Evolutionary conservation across 2,888 invertebrate genomes (phyloP).

Genomic region (Drosophila anomelani): DNA sequence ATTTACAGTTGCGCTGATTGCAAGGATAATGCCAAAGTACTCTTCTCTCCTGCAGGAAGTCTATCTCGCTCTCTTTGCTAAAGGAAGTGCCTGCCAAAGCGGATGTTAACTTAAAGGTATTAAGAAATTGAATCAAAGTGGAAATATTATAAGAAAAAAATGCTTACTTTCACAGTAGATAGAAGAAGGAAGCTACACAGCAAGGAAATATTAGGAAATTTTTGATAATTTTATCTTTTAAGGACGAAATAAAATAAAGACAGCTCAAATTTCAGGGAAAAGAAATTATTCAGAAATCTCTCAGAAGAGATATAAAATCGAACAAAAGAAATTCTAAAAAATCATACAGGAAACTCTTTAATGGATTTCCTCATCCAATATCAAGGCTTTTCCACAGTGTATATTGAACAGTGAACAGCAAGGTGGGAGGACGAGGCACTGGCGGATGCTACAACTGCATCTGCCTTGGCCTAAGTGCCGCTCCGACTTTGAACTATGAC

Average conservation of each 20-base stretch:
- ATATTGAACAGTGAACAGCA: background rate
- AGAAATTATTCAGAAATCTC: background rate
- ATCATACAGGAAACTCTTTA: background rate
- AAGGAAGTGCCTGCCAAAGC: slow-evolving; percentile 58
- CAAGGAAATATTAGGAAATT: background rate
- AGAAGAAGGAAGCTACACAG: slow-evolving; percentile 3
- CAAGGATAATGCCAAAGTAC: slow-evolving; percentile 69
- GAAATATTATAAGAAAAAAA: slow-evolving; percentile 61
- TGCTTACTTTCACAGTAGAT: slow-evolving; percentile 13
- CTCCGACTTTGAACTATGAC: slow-evolving; percentile 70
- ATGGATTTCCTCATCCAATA: background rate
- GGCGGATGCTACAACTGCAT: slow-evolving; percentile 59
- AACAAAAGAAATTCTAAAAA: background rate
- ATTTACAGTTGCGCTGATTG: slow-evolving; percentile 77
- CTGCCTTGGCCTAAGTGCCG: slow-evolving; percentile 67
- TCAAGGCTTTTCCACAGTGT: background rate
- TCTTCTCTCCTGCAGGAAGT: slow-evolving; percentile 44
- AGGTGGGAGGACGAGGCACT: slow-evolving; percentile 3
- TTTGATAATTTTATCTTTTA: background rate
- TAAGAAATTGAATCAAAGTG: slow-evolving; percentile 79
- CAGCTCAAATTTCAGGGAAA: too few relatives aligned
- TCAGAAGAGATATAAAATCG: background rate
- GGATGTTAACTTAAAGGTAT: slow-evolving; percentile 79
- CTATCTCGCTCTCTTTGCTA: slow-evolving; percentile 18
- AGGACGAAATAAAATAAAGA: background rate